A percentile compares a stretch with the other conserved stretches of the same genome.
These are phyloP conservation scores for Chinchilla lanigera DNA, from an alignment of 2,113 vertebrate species.

Conservation along the genomic window DNA sequence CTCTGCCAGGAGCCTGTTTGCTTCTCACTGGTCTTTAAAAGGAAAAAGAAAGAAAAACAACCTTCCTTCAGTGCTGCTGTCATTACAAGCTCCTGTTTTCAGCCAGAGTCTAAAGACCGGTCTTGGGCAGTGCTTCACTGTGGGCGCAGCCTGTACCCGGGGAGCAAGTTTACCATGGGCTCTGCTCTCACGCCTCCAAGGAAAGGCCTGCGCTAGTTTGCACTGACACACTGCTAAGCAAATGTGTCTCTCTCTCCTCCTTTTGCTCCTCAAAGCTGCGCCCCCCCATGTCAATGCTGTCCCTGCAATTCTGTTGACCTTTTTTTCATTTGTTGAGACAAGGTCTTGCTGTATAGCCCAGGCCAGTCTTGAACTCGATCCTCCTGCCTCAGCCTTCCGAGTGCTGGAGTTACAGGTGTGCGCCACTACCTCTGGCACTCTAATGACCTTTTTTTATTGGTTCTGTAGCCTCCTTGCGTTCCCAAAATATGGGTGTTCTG, in stretches of 20 bases:
- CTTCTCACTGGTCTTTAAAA: slow-evolving; percentile 5
- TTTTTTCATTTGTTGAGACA: background rate
- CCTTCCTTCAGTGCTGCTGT: background rate
- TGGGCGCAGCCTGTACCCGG: background rate
- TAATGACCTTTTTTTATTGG: slow-evolving; percentile 2
- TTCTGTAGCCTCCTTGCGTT: background rate
- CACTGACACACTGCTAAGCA: background rate
- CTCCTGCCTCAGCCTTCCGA: too few relatives aligned
- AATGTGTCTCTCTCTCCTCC: background rate
- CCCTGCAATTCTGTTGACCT: background rate
- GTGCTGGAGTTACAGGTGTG: too few relatives aligned
- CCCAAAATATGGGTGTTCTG: background rate
- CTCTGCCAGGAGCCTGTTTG: background rate
- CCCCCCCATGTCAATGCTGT: background rate
- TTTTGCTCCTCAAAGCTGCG: background rate
- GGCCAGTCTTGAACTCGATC: too few relatives aligned
- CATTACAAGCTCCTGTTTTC: background rate
- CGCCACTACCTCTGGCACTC: too few relatives aligned
- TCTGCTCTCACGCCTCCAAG: background rate
- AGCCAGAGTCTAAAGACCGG: background rate
- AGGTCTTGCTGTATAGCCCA: too few relatives aligned
- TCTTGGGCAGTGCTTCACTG: background rate
- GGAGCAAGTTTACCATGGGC: background rate
- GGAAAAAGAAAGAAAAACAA: background rate
- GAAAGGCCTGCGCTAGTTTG: background rate